Conservation (phyloP, 2,888 invertebrate genomes). For the Melitaea athalia region DNA sequence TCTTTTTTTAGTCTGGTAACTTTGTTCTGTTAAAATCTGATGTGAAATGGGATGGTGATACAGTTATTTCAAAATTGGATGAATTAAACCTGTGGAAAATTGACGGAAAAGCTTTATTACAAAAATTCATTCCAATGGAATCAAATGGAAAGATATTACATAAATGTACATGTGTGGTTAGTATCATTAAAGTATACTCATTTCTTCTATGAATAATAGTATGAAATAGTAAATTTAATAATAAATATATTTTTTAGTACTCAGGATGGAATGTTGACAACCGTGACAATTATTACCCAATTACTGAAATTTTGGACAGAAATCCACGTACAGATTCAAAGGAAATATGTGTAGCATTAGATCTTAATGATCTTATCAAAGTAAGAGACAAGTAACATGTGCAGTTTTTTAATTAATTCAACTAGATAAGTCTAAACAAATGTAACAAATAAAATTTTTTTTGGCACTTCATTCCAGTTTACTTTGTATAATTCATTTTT, state of each 20-base stretch:
- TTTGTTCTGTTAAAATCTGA: conserved; percentile 86
- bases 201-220: not conserved
- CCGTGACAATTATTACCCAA: conserved; percentile 82
- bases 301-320: conserved; percentile 79
- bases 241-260: conserved; percentile 68
- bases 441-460: conserved; percentile 62
- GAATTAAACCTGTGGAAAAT: conserved; percentile 86
- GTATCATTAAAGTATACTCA: conserved; percentile 43
- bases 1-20: conserved; percentile 81
- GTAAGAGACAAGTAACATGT: conserved; percentile 78
- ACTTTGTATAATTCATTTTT: conserved; percentile 74
- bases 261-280: conserved; percentile 84
- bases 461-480: conserved; percentile 79
- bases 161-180: conserved; percentile 84
- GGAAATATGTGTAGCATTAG: conserved; percentile 81
- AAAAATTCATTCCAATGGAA: conserved; percentile 85
- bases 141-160: conserved; percentile 81
- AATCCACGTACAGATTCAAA: conserved; percentile 79
- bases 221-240: not conserved
- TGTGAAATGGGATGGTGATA: conserved; percentile 82
- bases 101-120: conserved; percentile 85
- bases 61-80: conserved; percentile 77
- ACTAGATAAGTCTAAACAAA: conserved; percentile 76
- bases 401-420: conserved; percentile 68
- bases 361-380: conserved; percentile 80